Base-by-base conservation (phyloP, 2,888 invertebrate genomes). In the Merodon equestris region DNA sequence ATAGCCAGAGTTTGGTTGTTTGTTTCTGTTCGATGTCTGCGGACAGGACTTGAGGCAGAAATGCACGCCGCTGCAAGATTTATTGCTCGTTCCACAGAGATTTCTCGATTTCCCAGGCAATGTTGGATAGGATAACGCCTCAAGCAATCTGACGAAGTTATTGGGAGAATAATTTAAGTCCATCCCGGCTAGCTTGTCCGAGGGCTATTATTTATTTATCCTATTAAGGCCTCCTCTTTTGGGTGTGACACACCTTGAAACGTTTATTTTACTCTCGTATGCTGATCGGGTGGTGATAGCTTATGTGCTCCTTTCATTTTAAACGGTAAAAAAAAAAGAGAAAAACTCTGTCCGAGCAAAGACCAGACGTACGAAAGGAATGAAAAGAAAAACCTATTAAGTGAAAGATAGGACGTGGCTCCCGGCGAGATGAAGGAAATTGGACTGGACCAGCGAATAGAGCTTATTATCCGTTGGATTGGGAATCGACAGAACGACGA, bases 381-480 rank as follows among this genome's bases (percentile, higher is more conserved):
- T 17, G 27, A 27, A 27, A n/a, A 40, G 44, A 17, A 73, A 57
- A 66, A 77, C 42, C 67, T 45, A 73, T 68, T 77, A 71, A 61
- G 60, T 51, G 42, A 63, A 72, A 63, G 38, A 58, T 50, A 42
- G 57, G 57, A 50, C 40, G 45, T 34, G 45, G 14, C 27, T 27
- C 27, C 27, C 7, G 17, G 42, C 38, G 48, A 54, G 34, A 38
- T 40, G 47, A 17, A 56, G 61, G 54, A 67, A 67, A 68, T 58
- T 68, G 77, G 67, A 57, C 77, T 58, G 51, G 73, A 67, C 67
- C 47, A 10, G 47, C 56, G 44, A 68, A 73, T 58, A 77, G 67
- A 68, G 77, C 77, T 77, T 73, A 68, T 73, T 77, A 77, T 68
- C 67, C 67, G 57, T 73, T 63, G 73, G 67, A 77, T 72, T 77